Evolutionary conservation across 2,113 vertebrate genomes (phyloP).

Genomic region (Gobio gobio): DNA sequence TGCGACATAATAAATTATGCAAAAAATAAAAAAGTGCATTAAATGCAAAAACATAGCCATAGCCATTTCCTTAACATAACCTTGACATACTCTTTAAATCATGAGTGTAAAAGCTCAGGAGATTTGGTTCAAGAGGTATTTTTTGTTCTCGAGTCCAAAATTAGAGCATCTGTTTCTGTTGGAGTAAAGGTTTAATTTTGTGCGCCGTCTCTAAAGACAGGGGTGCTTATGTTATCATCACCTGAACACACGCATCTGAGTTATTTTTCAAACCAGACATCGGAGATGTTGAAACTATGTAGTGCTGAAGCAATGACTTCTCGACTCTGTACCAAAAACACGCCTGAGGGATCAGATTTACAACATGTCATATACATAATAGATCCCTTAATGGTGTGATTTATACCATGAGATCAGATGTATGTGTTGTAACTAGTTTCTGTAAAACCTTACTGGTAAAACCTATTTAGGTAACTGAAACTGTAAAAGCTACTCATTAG

Average conservation of each 20-base stretch:
- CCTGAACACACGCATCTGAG: neutral
- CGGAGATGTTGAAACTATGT: slow-evolving; percentile 4
- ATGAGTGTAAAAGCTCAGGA: neutral
- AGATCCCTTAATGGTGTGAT: neutral
- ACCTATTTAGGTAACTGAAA: neutral
- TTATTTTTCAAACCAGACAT: slow-evolving; percentile 29
- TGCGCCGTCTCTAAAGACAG: slow-evolving; percentile 61
- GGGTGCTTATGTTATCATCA: slow-evolving; percentile 26
- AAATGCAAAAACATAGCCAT: neutral
- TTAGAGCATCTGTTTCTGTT: slow-evolving; percentile 67
- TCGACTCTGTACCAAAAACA: neutral
- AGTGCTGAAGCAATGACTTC: neutral
- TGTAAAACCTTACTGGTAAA: neutral
- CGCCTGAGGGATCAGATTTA: neutral
- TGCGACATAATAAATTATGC: neutral
- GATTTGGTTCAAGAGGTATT: neutral
- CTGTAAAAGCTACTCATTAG: neutral
- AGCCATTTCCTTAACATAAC: neutral
- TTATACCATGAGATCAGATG: neutral
- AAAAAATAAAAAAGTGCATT: neutral
- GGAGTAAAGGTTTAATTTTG: slow-evolving; percentile 64
- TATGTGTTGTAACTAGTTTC: neutral
- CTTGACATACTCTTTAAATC: neutral
- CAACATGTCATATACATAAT: slow-evolving; percentile 3
- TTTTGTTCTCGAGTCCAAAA: neutral